Evolutionary conservation across 2,888 invertebrate genomes (phyloP).

Genomic region (Amorpha juglandis): DNA sequence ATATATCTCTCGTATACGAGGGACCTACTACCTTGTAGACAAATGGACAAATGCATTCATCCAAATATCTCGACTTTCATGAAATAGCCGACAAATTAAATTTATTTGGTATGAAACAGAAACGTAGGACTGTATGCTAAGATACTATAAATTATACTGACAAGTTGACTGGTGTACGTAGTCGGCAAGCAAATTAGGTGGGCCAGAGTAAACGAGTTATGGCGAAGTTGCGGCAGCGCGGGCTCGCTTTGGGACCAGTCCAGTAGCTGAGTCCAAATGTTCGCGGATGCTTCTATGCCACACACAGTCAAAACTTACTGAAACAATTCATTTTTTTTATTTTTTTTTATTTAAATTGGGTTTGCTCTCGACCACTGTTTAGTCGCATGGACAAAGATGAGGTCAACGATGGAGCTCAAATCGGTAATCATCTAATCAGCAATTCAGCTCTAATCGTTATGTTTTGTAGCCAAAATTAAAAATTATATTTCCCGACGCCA

Average conservation of each 20-base stretch:
- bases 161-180: constrained; percentile 65
- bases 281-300: constrained; percentile 30
- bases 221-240: constrained; percentile 61
- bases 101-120: constrained; percentile 11
- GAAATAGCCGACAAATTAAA: constrained; percentile 12
- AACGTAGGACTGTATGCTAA: constrained; percentile 44
- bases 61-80: constrained; percentile 1
- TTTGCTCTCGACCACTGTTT: too few relatives aligned
- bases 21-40: too few relatives aligned
- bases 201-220: constrained; percentile 75
- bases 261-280: constrained; percentile 47
- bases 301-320: constrained; percentile 7
- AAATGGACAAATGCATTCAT: background rate
- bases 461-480: background rate
- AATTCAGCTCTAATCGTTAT: too few relatives aligned
- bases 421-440: too few relatives aligned
- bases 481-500: background rate
- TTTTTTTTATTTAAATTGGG: too few relatives aligned
- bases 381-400: too few relatives aligned
- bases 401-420: too few relatives aligned
- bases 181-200: constrained; percentile 73
- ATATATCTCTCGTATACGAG: too few relatives aligned
- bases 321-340: background rate
- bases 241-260: constrained; percentile 56
- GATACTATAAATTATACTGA: constrained; percentile 66